These are phyloP conservation scores for Galago senegalensis DNA, from an alignment of 2,797 vertebrate species.

Conservation along the genomic window DNA sequence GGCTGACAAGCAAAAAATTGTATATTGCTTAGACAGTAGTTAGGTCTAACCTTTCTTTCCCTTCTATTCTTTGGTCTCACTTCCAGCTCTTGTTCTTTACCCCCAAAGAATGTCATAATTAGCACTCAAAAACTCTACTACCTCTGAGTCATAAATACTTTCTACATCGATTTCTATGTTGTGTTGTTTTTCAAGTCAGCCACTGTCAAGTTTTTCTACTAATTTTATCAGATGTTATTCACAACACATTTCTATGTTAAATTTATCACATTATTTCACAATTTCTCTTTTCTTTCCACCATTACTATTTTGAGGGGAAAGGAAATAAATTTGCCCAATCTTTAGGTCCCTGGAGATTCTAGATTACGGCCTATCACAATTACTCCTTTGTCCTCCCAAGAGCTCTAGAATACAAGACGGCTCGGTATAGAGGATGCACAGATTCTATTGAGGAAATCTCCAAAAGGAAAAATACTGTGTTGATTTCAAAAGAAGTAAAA, in stretches of 20 bases:
- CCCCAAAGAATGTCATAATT: constrained; percentile 51
- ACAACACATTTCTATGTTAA: constrained; percentile 62
- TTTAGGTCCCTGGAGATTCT: neutral
- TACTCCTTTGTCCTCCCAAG: neutral
- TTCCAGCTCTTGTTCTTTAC: neutral
- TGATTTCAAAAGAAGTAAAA: constrained; percentile 49
- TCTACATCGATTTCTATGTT: constrained; percentile 47
- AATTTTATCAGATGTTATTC: constrained; percentile 55
- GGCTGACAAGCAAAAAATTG: neutral
- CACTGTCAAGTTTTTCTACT: constrained; percentile 46
- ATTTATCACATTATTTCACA: constrained; percentile 66
- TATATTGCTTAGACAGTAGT: neutral
- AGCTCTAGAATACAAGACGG: constrained; percentile 36
- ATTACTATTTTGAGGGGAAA: constrained; percentile 32
- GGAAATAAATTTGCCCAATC: neutral
- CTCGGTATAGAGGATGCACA: neutral
- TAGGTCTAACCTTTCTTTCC: neutral
- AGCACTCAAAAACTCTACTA: constrained; percentile 55
- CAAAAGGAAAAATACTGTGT: constrained; percentile 54
- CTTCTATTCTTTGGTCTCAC: neutral
- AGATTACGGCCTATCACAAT: neutral
- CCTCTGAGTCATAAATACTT: constrained; percentile 59
- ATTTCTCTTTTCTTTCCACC: constrained; percentile 38
- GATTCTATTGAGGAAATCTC: constrained; percentile 28
- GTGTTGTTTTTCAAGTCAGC: constrained; percentile 72